Evolutionary conservation across 2,797 vertebrate genomes (phyloP), one percentile per base, ranked within the genome.

Genomic region (Pterois miles): DNA sequence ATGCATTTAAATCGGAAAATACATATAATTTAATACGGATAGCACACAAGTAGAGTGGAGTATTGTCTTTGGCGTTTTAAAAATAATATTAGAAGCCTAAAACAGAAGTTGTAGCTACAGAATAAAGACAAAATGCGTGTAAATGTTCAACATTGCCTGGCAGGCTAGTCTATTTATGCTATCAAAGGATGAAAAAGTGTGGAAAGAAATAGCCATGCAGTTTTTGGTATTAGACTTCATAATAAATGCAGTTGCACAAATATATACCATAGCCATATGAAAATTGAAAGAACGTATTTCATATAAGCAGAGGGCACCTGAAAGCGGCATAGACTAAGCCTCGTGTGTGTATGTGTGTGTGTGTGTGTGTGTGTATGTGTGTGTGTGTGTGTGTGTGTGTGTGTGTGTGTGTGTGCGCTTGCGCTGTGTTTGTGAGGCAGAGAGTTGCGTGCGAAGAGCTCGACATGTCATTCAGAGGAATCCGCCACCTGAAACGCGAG

Each of bases 381-480:
- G 69, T 13, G 81, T 29, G 67, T 34, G 40, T 33, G 71, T 59
- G 81, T 69, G 85, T 29, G 87, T 31, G 31, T 40, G 79, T 40
- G 74, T 18, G 81, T 23, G 67, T 34, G 40, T 33, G 71, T 60
- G 81, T 69, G 85, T 27, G 88, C 43, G 81, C 59, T 38, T 4
- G 52, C 69, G 63, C 75, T 46, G 70, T 88, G 93, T 94, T 92
- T 94, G 93, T 82, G 94, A 93, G 94, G 93, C 93, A 87, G 86
- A 90, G 93, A 94, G 93, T 96, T 95, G 95, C 95, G 95, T 96
- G 95, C 95, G 95, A 96, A 96, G 95, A 92, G 94, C 93, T 94
- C 92, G 94, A 93, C 94, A 93, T 96, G 95, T 96, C 95, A 96
- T 96, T 96, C 93, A 95, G 95, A 92, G 95, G 95, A 96, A 95